Conservation (phyloP, 1,140 invertebrate genomes). For the Hypsibius dujardini region DNA sequence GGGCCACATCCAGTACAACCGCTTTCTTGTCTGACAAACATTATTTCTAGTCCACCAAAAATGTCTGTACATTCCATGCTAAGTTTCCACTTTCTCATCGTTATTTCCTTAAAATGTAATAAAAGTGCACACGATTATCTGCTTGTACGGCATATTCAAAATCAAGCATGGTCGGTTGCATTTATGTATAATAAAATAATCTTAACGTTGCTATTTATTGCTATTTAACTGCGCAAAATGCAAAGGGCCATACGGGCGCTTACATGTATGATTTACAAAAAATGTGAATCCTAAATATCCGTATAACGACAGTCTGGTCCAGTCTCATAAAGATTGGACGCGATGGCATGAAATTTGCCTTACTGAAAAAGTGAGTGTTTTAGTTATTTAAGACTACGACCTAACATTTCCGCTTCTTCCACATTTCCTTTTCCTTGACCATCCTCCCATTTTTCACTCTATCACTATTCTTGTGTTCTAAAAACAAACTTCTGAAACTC, state of each 20-base stretch:
- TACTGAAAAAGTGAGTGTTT: too few relatives aligned
- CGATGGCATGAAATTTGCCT: background rate
- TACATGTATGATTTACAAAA: background rate
- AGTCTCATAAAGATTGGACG: background rate
- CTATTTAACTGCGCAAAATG: too few relatives aligned
- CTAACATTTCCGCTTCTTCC: background rate
- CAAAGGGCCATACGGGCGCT: too few relatives aligned
- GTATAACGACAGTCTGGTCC: background rate
- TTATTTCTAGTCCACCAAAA: background rate
- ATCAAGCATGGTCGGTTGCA: too few relatives aligned
- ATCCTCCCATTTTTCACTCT: background rate
- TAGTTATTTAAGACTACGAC: background rate
- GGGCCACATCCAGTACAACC: background rate
- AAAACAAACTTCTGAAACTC: too few relatives aligned
- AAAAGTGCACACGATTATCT: background rate
- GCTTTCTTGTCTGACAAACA: background rate
- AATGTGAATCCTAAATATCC: background rate
- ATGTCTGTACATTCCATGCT: too few relatives aligned
- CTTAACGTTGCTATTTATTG: too few relatives aligned
- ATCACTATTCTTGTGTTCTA: too few relatives aligned
- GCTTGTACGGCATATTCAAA: background rate
- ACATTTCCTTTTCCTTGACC: slow-evolving; percentile 1
- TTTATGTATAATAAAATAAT: too few relatives aligned
- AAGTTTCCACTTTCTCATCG: too few relatives aligned
- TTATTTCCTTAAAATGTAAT: background rate